A percentile compares a stretch with the other conserved stretches of the same genome.
Conservation (phyloP, 2,113 vertebrate genomes). For the Corydoras sp. region DNA sequence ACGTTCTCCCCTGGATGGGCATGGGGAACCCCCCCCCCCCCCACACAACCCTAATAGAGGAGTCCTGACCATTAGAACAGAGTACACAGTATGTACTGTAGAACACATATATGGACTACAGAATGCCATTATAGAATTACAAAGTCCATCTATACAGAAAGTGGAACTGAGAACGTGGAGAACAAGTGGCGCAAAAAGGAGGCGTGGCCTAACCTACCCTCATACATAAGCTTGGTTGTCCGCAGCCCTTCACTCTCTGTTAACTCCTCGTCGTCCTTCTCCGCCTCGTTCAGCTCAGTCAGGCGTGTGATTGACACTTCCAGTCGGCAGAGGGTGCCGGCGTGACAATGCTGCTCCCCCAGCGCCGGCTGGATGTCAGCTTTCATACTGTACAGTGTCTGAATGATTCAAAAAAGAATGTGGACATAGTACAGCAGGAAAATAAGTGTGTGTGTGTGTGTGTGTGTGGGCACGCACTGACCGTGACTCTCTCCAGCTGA, state of each 20-base stretch:
- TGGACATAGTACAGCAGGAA: neutral
- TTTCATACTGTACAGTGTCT: slow-evolving; percentile 85
- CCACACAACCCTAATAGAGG: too few species aligned
- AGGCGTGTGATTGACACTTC: slow-evolving; percentile 86
- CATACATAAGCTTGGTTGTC: slow-evolving; percentile 90
- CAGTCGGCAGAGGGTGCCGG: slow-evolving; percentile 81
- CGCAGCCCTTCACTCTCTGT: slow-evolving; percentile 73
- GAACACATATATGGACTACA: too few species aligned
- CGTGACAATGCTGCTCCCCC: slow-evolving; percentile 79
- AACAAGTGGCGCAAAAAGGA: too few species aligned
- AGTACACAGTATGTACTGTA: too few species aligned
- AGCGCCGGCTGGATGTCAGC: slow-evolving; percentile 76
- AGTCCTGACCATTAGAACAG: too few species aligned
- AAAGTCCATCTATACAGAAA: too few species aligned
- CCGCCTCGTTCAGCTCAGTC: slow-evolving; percentile 72
- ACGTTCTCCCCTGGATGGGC: too few species aligned
- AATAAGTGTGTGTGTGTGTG: neutral
- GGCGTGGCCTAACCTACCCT: too few species aligned
- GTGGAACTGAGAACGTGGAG: too few species aligned
- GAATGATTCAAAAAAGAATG: slow-evolving; percentile 33
- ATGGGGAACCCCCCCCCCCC: too few species aligned
- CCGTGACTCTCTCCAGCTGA: slow-evolving; percentile 84
- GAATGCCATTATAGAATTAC: too few species aligned
- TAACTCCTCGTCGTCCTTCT: slow-evolving; percentile 78
- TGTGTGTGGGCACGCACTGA: slow-evolving; percentile 61